Conservation (phyloP, 2,888 invertebrate species). For the Helleia helle region DNA sequence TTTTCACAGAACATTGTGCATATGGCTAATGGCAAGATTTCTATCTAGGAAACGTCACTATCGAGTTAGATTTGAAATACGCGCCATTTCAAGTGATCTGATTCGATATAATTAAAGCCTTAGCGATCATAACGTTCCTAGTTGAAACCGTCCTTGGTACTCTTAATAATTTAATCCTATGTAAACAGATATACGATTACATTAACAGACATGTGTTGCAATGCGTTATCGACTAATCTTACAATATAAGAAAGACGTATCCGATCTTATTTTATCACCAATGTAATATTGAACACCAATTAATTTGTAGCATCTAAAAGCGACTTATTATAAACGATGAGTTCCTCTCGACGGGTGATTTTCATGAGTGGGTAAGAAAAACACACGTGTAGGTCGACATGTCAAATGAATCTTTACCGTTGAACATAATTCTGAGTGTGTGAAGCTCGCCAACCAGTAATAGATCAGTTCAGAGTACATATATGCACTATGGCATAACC, state of each 20-base stretch:
- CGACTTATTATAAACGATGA: constrained; percentile 13
- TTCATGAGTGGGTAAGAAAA: constrained; percentile 20
- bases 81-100: not conserved
- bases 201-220: constrained; percentile 51
- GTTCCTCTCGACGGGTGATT: constrained; percentile 20
- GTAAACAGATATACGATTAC: constrained; percentile 57
- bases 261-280: constrained; percentile 28
- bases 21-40: constrained; percentile 11
- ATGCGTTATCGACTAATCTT: constrained; percentile 43
- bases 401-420: not conserved
- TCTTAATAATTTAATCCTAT: constrained; percentile 47
- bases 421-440: too few species aligned
- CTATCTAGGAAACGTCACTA: not conserved
- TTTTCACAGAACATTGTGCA: constrained; percentile 53
- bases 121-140: constrained; percentile 3
- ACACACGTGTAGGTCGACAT: constrained; percentile 16
- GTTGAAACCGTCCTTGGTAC: constrained; percentile 21
- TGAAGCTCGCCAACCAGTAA: too few species aligned
- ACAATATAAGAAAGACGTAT: constrained; percentile 41
- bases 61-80: not conserved
- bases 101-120: constrained; percentile 3
- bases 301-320: constrained; percentile 24
- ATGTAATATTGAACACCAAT: constrained; percentile 25
- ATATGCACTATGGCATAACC: too few species aligned
- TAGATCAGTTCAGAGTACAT: too few species aligned